Conservation (phyloP, 1,140 invertebrate species). For the Aphis craccivora region DNA sequence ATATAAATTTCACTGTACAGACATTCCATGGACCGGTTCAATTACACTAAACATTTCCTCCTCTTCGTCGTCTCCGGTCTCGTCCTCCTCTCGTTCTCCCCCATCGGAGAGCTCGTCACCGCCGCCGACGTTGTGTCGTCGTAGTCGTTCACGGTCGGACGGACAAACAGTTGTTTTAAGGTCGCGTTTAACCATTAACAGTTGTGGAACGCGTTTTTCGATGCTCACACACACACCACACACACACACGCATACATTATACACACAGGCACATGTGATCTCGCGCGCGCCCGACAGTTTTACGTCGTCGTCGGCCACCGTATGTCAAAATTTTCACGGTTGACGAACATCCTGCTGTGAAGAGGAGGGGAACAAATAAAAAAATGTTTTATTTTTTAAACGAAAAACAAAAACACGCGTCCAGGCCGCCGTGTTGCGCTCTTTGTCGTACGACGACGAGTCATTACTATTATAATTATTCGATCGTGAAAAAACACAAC, state of each 20-base stretch:
- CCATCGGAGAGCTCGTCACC: neutral
- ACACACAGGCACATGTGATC: neutral
- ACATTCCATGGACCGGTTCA: slow-evolving; percentile 56
- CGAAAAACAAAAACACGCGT: neutral
- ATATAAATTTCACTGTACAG: slow-evolving; percentile 12
- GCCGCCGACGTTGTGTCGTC: neutral
- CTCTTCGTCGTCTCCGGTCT: neutral
- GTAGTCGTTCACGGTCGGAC: slow-evolving; percentile 19
- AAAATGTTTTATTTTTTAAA: neutral
- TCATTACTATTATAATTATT: slow-evolving; percentile 7
- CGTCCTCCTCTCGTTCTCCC: neutral
- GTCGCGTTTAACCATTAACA: slow-evolving; percentile 42
- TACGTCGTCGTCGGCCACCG: slow-evolving; percentile 20
- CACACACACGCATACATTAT: neutral
- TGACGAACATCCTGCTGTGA: neutral
- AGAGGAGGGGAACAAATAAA: neutral
- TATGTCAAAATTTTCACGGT: slow-evolving; percentile 37
- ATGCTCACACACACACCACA: neutral
- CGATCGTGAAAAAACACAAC: slow-evolving; percentile 4
- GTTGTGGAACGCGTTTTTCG: slow-evolving; percentile 45
- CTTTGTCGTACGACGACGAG: neutral
- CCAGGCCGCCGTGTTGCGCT: neutral
- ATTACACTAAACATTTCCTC: slow-evolving; percentile 46
- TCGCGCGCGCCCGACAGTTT: neutral
- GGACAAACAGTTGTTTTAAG: slow-evolving; percentile 41